These are phyloP conservation scores for Drosophila cracens DNA, from an alignment of 2,888 invertebrate genomes.

Conservation along the genomic window DNA sequence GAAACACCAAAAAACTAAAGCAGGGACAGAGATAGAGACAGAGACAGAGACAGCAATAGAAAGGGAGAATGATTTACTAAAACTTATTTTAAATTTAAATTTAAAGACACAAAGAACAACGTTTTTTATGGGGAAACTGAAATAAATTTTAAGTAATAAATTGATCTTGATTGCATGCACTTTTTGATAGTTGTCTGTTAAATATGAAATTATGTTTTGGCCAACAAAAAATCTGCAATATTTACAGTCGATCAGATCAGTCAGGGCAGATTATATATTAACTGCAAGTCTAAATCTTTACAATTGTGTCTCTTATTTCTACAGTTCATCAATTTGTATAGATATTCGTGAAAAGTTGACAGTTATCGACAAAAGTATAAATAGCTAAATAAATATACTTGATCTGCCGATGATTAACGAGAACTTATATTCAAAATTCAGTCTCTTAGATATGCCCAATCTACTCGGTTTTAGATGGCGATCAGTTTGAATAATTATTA, in stretches of 20 bases:
- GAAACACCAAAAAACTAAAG: constrained; percentile 20
- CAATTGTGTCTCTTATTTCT: neutral
- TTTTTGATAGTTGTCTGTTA: neutral
- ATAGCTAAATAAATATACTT: neutral
- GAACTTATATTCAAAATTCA: neutral
- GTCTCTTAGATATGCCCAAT: neutral
- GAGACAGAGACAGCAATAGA: neutral
- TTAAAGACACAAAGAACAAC: neutral
- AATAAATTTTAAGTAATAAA: neutral
- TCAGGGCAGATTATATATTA: neutral
- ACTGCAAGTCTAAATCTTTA: neutral
- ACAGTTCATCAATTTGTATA: rapidly evolving
- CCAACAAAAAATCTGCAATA: neutral
- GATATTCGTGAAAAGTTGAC: neutral
- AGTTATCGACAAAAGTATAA: neutral
- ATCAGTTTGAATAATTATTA: neutral
- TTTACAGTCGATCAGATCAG: neutral
- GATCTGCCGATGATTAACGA: neutral
- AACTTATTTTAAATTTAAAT: constrained; percentile 11
- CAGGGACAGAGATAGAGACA: neutral
- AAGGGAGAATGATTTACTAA: neutral
- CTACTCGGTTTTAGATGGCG: neutral
- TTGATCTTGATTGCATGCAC: rapidly evolving
- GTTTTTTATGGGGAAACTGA: neutral
- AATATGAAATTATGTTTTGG: neutral